phyloP scores from a whole-genome alignment of 2,888 invertebrate species.

The Chromoteleia sp. region DNA sequence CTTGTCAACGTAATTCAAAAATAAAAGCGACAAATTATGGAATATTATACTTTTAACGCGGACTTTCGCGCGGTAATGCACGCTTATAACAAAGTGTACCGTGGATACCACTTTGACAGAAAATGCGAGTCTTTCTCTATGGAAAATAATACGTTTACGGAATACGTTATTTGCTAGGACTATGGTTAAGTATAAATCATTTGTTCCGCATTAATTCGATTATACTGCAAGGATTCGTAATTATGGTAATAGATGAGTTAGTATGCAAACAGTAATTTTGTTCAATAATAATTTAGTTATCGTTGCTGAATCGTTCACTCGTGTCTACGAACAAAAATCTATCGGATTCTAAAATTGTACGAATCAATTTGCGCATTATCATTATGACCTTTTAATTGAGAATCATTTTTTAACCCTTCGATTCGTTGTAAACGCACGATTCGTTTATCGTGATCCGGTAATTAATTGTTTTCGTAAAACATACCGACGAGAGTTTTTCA shows the following conservation, averaged over 20 bases:
- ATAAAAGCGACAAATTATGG: background rate
- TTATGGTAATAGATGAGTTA: constrained; percentile 43
- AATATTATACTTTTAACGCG: too few species aligned
- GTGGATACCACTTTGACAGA: constrained; percentile 3
- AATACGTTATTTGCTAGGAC: constrained; percentile 38
- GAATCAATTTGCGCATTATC: background rate
- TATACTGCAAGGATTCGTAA: constrained; percentile 38
- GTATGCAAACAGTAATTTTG: constrained; percentile 45
- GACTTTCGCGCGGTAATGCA: too few species aligned
- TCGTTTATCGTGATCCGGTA: too few species aligned
- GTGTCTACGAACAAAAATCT: constrained; percentile 12
- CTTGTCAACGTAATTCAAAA: background rate
- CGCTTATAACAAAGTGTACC: background rate
- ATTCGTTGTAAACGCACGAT: too few species aligned
- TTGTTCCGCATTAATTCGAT: constrained; percentile 52
- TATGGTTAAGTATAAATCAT: constrained; percentile 50
- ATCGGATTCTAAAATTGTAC: constrained; percentile 1
- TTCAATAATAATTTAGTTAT: constrained; percentile 38
- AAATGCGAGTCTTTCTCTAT: constrained; percentile 11
- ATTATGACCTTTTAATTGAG: too few species aligned
- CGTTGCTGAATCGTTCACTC: constrained; percentile 8
- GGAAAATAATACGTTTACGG: constrained; percentile 45
- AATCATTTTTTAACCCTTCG: too few species aligned
- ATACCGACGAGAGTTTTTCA: too few species aligned
- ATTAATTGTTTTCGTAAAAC: too few species aligned